Evolutionary conservation across 2,797 vertebrate genomes (phyloP).

Genomic region (Falco novaeseelandiae): DNA sequence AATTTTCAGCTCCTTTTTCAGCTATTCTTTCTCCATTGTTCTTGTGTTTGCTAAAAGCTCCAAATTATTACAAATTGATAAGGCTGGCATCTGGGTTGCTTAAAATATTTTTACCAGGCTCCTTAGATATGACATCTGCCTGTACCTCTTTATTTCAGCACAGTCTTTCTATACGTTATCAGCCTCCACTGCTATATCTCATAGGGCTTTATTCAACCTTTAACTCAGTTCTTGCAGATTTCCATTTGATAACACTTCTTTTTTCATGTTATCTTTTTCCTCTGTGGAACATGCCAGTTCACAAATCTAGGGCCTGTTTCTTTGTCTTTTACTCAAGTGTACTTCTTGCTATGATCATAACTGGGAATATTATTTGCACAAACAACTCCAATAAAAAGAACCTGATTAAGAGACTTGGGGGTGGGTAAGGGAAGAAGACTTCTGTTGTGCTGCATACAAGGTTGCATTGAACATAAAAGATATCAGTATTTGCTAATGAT

Average conservation of each 20-base stretch:
- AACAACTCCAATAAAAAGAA: not conserved
- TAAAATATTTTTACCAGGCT: not conserved
- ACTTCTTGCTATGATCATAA: not conserved
- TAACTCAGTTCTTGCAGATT: not conserved
- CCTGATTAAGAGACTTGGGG: not conserved
- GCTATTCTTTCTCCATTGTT: not conserved
- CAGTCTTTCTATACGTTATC: not conserved
- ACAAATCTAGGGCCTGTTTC: not conserved
- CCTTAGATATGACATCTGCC: not conserved
- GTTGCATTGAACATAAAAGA: not conserved
- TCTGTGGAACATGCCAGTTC: not conserved
- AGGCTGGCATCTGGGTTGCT: not conserved
- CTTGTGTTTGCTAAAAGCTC: not conserved
- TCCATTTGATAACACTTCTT: not conserved
- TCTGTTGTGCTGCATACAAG: not conserved
- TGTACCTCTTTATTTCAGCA: not conserved
- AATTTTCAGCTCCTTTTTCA: not conserved
- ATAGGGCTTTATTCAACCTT: not conserved
- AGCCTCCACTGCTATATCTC: not conserved
- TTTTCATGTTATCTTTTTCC: not conserved
- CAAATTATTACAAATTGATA: not conserved
- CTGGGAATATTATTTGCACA: not conserved
- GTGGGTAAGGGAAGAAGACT: not conserved
- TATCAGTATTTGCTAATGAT: not conserved
- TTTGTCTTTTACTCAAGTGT: not conserved